These are phyloP conservation scores for Drosophila crucigera DNA, from an alignment of 2,888 invertebrate genomes.

Conservation along the genomic window DNA sequence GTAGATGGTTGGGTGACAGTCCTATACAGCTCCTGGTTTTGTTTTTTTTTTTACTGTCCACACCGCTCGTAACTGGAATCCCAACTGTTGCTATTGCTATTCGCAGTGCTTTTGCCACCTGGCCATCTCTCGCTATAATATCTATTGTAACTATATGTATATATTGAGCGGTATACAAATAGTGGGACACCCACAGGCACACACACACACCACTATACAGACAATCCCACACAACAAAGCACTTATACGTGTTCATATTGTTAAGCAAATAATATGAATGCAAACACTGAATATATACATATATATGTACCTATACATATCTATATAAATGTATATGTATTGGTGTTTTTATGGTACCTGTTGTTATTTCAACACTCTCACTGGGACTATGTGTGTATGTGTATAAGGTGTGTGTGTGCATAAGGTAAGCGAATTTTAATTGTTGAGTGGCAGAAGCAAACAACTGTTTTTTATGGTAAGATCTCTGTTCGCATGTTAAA, in stretches of 20 bases:
- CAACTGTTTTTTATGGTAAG: not conserved
- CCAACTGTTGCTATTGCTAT: constrained; percentile 42
- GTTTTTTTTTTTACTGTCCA: constrained; percentile 7
- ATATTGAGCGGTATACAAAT: constrained; percentile 57
- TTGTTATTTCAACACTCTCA: constrained; percentile 15
- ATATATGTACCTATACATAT: not conserved
- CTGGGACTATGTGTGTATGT: constrained; percentile 1
- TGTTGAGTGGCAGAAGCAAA: not conserved
- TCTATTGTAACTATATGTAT: constrained; percentile 34
- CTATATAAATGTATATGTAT: not conserved
- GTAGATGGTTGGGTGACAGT: not conserved
- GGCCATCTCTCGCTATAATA: constrained; percentile 39
- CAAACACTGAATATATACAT: not conserved
- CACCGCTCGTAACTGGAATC: constrained; percentile 28
- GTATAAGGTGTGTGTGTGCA: not conserved
- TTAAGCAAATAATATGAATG: constrained; percentile 65
- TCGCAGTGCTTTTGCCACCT: constrained; percentile 24
- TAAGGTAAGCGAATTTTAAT: constrained; percentile 17
- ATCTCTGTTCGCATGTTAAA: not conserved
- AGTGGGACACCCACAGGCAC: constrained; percentile 19
- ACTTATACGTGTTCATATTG: constrained; percentile 70
- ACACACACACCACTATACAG: constrained; percentile 4
- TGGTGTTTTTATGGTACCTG: constrained; percentile 24
- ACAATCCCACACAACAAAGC: constrained; percentile 19
- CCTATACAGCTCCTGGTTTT: constrained; percentile 8